These are phyloP conservation scores for Pelvicachromis taeniatus DNA, from an alignment of 2,113 vertebrate species.

Conservation along the genomic window DNA sequence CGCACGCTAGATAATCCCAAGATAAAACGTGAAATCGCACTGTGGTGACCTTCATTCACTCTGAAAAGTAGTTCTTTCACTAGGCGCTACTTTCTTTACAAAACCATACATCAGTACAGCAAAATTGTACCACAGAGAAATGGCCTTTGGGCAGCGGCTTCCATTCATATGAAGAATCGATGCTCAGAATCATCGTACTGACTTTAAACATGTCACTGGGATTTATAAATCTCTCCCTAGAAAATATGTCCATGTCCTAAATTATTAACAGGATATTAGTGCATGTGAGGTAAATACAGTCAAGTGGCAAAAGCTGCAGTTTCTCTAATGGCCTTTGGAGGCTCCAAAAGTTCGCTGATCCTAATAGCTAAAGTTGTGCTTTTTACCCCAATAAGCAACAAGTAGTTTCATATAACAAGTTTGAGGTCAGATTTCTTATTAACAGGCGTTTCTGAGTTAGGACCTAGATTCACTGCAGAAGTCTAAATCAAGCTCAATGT, in stretches of 20 bases:
- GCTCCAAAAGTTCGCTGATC: background rate
- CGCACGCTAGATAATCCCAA: constrained; percentile 18
- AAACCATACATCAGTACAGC: background rate
- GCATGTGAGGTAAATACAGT: rapidly evolving
- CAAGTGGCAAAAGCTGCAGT: background rate
- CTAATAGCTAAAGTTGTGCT: background rate
- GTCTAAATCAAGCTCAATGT: background rate
- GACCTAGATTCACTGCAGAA: background rate
- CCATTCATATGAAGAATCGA: background rate
- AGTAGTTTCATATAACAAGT: background rate
- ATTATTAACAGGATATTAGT: background rate
- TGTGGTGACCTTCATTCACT: constrained; percentile 40
- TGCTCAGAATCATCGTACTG: background rate
- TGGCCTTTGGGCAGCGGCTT: background rate
- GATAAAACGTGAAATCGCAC: constrained; percentile 26
- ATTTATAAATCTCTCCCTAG: background rate
- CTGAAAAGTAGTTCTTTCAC: background rate
- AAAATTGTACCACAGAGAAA: background rate
- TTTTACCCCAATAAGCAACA: background rate
- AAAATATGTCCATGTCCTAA: background rate
- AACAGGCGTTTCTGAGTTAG: background rate
- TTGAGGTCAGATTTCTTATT: background rate
- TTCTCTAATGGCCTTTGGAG: background rate
- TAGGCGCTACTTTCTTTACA: background rate
- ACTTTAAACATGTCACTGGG: background rate